phyloP scores from a whole-genome alignment of 2,797 vertebrate genomes.

The Periophthalmus magnuspinnatus region DNA sequence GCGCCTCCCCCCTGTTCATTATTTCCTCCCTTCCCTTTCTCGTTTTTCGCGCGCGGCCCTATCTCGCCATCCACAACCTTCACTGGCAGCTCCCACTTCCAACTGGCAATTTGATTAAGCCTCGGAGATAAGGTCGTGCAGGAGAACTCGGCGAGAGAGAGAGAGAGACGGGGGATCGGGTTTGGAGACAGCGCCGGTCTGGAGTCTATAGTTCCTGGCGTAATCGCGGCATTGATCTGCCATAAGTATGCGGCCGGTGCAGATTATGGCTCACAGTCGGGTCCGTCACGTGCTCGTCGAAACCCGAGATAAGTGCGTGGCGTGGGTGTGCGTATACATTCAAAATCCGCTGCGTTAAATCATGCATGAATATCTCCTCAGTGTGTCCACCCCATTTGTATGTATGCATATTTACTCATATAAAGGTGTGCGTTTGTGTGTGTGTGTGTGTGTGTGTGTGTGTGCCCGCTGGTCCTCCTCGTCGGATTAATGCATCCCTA shows the following conservation, averaged over 20 bases:
- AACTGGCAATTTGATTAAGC: conserved; percentile 75
- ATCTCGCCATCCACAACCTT: conserved; percentile 55
- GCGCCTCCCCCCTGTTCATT: conserved; percentile 52
- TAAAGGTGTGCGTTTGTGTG: conserved; percentile 18
- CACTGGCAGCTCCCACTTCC: conserved; percentile 53
- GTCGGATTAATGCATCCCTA: conserved; percentile 67
- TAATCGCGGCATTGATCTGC: conserved; percentile 72
- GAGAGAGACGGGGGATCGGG: background rate
- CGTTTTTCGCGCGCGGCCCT: conserved; percentile 25
- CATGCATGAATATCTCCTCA: conserved; percentile 31
- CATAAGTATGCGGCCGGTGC: conserved; percentile 61
- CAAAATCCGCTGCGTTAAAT: conserved; percentile 36
- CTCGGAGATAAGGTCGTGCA: conserved; percentile 64
- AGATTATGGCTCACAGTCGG: conserved; percentile 62
- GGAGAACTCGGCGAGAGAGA: conserved; percentile 28
- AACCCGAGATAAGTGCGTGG: conserved; percentile 42
- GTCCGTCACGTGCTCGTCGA: conserved; percentile 53
- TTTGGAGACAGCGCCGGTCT: conserved; percentile 28
- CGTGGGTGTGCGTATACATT: conserved; percentile 10
- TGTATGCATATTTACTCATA: conserved; percentile 38
- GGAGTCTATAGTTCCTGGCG: conserved; percentile 43
- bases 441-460: too few species aligned
- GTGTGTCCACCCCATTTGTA: conserved; percentile 22
- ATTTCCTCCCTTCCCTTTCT: conserved; percentile 30
- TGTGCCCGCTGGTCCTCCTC: conserved; percentile 36